phyloP scores from a whole-genome alignment of 2,797 vertebrate species.

The Cuniculus paca region DNA sequence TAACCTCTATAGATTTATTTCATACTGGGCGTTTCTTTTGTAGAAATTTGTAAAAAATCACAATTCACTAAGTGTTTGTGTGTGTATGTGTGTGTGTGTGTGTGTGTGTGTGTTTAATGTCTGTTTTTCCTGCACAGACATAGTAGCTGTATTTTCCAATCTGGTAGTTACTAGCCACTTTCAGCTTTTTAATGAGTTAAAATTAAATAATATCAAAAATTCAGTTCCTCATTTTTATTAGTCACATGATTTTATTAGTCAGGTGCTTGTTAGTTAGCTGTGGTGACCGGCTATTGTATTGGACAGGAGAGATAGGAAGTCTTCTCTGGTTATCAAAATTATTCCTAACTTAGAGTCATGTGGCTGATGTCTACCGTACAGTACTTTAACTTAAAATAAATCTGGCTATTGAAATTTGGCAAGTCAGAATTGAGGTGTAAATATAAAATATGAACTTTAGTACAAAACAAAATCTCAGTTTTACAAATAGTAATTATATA shows the following conservation, averaged over 20 bases:
- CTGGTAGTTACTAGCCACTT: not conserved
- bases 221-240: not conserved
- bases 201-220: slow-evolving; percentile 25
- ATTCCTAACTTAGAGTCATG: slow-evolving; percentile 24
- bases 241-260: not conserved
- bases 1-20: not conserved
- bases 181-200: not conserved
- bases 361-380: not conserved
- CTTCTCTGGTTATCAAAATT: not conserved
- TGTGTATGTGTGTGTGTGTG: not conserved
- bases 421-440: slow-evolving; percentile 35
- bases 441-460: slow-evolving; percentile 18
- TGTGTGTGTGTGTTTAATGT: not conserved
- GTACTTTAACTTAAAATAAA: slow-evolving; percentile 41
- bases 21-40: not conserved
- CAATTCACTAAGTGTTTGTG: not conserved
- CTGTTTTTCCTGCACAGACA: not conserved
- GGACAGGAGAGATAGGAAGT: not conserved
- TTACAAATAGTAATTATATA: slow-evolving; percentile 26
- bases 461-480: not conserved
- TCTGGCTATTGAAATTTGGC: slow-evolving; percentile 10
- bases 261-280: not conserved
- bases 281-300: not conserved
- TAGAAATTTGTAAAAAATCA: not conserved
- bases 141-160: not conserved